These are phyloP conservation scores for Plectrocnemia conspersa DNA, from an alignment of 1,140 invertebrate species.

Conservation along the genomic window DNA sequence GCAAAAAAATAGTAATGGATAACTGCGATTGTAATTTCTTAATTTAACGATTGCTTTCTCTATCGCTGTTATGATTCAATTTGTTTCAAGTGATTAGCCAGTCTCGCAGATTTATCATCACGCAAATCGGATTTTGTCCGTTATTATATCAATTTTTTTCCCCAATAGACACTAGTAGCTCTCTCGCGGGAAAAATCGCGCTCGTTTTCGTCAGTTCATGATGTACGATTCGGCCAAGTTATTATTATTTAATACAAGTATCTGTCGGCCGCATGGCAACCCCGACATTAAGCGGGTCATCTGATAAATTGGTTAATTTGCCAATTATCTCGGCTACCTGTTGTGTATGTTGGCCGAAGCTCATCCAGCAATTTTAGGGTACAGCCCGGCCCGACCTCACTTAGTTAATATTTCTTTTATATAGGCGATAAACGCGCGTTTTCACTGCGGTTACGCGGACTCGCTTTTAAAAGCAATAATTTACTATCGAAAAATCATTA, in stretches of 20 bases:
- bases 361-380: conserved; percentile 15
- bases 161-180: too few relatives aligned
- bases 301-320: conserved; percentile 36
- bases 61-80: too few relatives aligned
- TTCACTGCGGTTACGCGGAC: conserved; percentile 19
- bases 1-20: too few relatives aligned
- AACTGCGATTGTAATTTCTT: too few relatives aligned
- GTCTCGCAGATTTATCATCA: too few relatives aligned
- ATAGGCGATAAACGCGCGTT: conserved; percentile 22
- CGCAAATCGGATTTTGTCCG: too few relatives aligned
- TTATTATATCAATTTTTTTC: too few relatives aligned
- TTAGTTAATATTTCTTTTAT: conserved; percentile 22
- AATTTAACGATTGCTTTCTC: too few relatives aligned
- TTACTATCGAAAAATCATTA: background rate
- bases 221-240: conserved; percentile 28
- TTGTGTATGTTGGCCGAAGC: conserved; percentile 6
- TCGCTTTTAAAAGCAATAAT: conserved; percentile 5
- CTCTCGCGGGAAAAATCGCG: conserved; percentile 21
- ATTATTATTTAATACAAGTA: conserved; percentile 34
- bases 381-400: conserved; percentile 21
- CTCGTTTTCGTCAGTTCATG: conserved; percentile 31
- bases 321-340: conserved; percentile 34
- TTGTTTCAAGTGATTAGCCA: too few relatives aligned
- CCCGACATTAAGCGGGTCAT: conserved; percentile 35
- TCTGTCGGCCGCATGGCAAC: conserved; percentile 28